Evolutionary conservation across 2,113 vertebrate species (phyloP), one percentile per base, ranked within the genome.

Genomic region (Neolamprologus hecqui): DNA sequence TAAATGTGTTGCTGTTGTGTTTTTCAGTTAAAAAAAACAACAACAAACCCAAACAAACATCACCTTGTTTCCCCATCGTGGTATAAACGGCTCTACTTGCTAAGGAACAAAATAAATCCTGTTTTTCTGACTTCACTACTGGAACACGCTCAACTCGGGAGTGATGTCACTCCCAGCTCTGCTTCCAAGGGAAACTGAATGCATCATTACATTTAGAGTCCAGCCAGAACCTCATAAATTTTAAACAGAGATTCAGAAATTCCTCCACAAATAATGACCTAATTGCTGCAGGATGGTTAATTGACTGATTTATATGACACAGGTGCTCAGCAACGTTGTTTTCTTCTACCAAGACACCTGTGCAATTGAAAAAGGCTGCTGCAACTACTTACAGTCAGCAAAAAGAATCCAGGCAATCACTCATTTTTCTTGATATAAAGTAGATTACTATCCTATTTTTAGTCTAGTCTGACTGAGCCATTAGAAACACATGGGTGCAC

Each of bases 351-450:
- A 75, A 47, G 9, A 11, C 14, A 28, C 40, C 68, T 28, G 40
- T 47, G 21, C 14, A 28, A 28, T 28, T 7, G 3, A 28, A 47
- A 47, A 45, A 3, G 21, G 68, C 1, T 28, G 14, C 23, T 28
- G 23, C 23, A 75, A 49, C 70, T 75, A 75, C 42, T 12, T 47
- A 9, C 5, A 45, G 0, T 47, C 40, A 17, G 68, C 14, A 28
- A 75, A 28, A 28, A 17, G 1, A 47, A 28, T 75, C 40, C 0
- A 0, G 2, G 23, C 14, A 19, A 7, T 12, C 23, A 28, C 40
- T 28, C 0, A 2, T 47, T 75, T 47, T 28, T 75, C 40, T 42
- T 45, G 5, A 15, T 45, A 9, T 23, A 40, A 42, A 70, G 7
- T 14, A 63, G 5, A 28, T 60, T 60, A 21, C 65, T 0, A 6